Evolutionary conservation across 2,113 vertebrate genomes (phyloP), one percentile per base, ranked within the genome.

Genomic region (Paedocypris sp.): DNA sequence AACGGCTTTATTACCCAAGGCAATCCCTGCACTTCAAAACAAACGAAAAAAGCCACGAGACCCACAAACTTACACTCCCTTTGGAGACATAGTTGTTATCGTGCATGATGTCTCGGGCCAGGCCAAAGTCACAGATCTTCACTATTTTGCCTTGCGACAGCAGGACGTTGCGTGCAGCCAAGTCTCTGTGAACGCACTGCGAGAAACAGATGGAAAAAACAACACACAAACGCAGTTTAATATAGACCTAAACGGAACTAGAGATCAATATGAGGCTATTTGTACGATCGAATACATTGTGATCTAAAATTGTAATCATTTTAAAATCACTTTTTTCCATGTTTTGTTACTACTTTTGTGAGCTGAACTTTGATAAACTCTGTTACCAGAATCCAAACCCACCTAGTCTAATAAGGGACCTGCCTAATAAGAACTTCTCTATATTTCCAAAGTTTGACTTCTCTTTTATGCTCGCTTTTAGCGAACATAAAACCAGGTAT

Each of bases 31-130:
- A n/a, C n/a, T n/a, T n/a, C n/a, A n/a, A n/a, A n/a, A n/a, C n/a
- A n/a, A n/a, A n/a, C n/a, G n/a, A n/a, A n/a, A n/a, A n/a, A n/a
- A n/a, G n/a, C n/a, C n/a, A n/a, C n/a, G n/a, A n/a, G n/a, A n/a
- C n/a, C n/a, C n/a, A n/a, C n/a, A n/a, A n/a, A 93, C 95, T 47
- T 86, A 99, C 96, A 0, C 93, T 99, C 79, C 96, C 96, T 83
- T 99, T 99, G 36, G 96, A 99, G 67, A 99, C 96, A 6, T 99
- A 98, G 85, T 99, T 99, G 50, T 92, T 97, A 76, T 99, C 96
- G 3, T 98, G 96, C 96, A 99, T 97, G 79, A 99, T 99, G 78
- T 98, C 96, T 71, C 96, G 87, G 62, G 96, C 96, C 73, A 99
- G 76, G 10, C 94, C 96, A 39, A 99, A 99, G 80, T 99, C 96